Conservation (phyloP, 2,113 vertebrate genomes). For the Tyto alba region DNA sequence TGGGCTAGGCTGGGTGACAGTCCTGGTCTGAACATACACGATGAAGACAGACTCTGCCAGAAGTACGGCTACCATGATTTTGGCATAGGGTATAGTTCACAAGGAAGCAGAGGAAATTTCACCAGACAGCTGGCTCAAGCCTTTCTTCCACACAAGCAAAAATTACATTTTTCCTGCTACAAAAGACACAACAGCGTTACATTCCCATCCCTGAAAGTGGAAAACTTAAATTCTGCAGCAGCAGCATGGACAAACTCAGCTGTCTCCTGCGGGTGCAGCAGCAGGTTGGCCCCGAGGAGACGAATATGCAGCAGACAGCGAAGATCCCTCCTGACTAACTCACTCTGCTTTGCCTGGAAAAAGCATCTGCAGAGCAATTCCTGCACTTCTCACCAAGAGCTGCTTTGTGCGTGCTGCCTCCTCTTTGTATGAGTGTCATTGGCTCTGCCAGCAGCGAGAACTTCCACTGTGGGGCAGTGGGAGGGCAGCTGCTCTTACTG, state of each 20-base stretch:
- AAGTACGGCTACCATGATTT: background rate
- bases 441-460: background rate
- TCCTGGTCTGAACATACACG: accelerated
- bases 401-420: background rate
- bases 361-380: background rate
- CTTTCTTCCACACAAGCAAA: background rate
- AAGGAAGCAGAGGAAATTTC: background rate
- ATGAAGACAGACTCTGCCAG: background rate
- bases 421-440: accelerated
- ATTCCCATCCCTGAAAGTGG: background rate
- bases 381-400: background rate
- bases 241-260: background rate
- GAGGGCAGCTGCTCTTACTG: background rate
- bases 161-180: background rate
- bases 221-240: background rate
- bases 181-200: background rate
- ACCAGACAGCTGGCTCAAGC: background rate
- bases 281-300: background rate
- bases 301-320: background rate
- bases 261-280: background rate
- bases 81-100: background rate
- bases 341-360: background rate
- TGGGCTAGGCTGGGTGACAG: background rate
- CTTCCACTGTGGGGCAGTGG: background rate
- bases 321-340: background rate